Base-by-base conservation (phyloP, 1,140 invertebrate genomes). In the Heliothis virescens region DNA sequence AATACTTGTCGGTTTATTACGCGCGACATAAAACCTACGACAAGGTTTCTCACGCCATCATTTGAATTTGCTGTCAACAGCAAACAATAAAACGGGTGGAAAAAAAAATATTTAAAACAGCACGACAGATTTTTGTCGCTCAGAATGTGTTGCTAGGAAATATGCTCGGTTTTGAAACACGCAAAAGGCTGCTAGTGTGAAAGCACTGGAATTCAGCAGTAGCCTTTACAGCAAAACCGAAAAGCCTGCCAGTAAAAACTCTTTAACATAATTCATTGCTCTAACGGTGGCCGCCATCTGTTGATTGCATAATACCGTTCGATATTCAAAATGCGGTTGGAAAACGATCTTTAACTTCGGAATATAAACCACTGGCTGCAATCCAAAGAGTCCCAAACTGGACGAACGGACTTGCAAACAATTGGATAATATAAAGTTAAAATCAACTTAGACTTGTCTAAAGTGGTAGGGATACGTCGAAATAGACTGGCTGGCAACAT, bases 291-390 rank as follows among this genome's bases (percentile, higher is more conserved):
- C 62, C 53, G 72, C 71, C 78, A 79, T 63, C 69, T 73, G 69
- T 18, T 50, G 50, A 29, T 77, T 72, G 74, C 73, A 80, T 60
- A 80, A 69, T 29, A 5, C 12, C 41, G 47, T 72, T 81, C 74
- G 67, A 81, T 63, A 71, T 9, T 29, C 60, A 53, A 63, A 15
- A 34, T 48, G 34, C n/a, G 18, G 21, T 47, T 41, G 5, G 2
- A 41, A 21, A 62, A 59, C 26, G 21, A 21, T 60, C 41, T 47
- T 69, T 16, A 52, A 63, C 60, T 52, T 63, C 16, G 72, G 26
- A 34, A 29, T 15, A 65, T 15, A 63, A 69, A 29, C 13, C 34
- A 59, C 50, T 80, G 62, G 63, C 55, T 18, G 18, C 55, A 60
- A 41, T 26, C 63, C 53, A 62, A 76, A 47, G 57, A 59, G 10